Evolutionary conservation across 2,888 invertebrate genomes (phyloP).

Genomic region (Tortricodes alternella): DNA sequence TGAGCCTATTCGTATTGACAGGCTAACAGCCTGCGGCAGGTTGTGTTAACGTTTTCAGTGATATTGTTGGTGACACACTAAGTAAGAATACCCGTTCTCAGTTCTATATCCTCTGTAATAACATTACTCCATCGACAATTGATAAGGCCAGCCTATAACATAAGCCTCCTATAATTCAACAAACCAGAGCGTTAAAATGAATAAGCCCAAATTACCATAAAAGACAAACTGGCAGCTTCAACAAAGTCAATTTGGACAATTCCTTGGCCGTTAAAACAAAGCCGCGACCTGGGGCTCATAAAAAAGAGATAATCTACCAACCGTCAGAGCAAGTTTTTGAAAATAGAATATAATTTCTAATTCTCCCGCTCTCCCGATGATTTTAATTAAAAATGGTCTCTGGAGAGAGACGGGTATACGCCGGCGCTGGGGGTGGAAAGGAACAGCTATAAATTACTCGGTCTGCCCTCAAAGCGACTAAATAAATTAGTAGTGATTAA

Average conservation of each 20-base stretch:
- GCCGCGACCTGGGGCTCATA: conserved; percentile 78
- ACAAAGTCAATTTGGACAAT: conserved; percentile 75
- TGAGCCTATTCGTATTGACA: too few relatives aligned
- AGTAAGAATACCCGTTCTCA: too few relatives aligned
- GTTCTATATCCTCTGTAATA: too few relatives aligned
- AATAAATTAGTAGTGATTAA: conserved; percentile 83
- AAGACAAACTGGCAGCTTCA: conserved; percentile 51
- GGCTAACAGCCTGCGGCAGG: too few relatives aligned
- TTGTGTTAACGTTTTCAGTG: too few relatives aligned
- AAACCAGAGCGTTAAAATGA: conserved; percentile 63
- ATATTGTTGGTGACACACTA: too few relatives aligned
- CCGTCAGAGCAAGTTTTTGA: conserved; percentile 81
- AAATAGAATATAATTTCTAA: conserved; percentile 84
- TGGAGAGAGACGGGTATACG: conserved; percentile 67
- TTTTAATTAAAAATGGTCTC: conserved; percentile 83
- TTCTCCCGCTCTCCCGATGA: conserved; percentile 73
- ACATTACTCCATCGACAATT: too few relatives aligned
- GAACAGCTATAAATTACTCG: conserved; percentile 76
- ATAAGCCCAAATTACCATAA: conserved; percentile 68
- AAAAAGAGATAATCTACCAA: conserved; percentile 82
- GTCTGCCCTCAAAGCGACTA: conserved; percentile 74
- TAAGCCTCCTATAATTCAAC: conserved; percentile 48
- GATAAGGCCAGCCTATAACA: too few relatives aligned
- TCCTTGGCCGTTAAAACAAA: conserved; percentile 75
- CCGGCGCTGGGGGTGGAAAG: conserved; percentile 59